These are phyloP conservation scores for Eunapius fragilis DNA, from an alignment of 37 sponge, comb jelly and placozoan genomes.

Conservation along the genomic window DNA sequence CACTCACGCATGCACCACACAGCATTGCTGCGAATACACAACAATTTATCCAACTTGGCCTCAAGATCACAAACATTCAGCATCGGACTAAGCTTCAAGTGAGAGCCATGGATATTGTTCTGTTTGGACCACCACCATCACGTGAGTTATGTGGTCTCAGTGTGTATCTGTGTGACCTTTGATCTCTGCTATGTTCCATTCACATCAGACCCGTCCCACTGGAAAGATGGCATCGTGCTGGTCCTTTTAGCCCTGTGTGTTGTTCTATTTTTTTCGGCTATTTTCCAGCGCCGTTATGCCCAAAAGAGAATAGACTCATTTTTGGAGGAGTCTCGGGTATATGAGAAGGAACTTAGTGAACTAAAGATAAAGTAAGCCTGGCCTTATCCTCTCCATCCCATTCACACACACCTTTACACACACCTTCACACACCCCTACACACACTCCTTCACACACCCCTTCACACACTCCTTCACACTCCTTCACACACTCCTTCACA, in stretches of 20 bases:
- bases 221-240: constrained; percentile 60
- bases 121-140: constrained; percentile 79
- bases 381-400: not conserved
- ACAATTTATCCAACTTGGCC: constrained; percentile 50
- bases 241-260: constrained; percentile 36
- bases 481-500: no score
- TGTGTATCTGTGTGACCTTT: no score
- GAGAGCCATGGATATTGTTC: constrained; percentile 88
- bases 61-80: constrained; percentile 65
- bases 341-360: constrained; percentile 47
- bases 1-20: not conserved
- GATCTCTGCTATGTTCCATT: not conserved
- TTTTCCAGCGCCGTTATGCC: constrained; percentile 35
- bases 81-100: constrained; percentile 89
- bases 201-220: not conserved
- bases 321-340: constrained; percentile 32
- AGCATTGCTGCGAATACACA: constrained; percentile 64
- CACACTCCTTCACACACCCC: no score
- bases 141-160: not conserved
- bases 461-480: no score
- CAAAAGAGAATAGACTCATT: constrained; percentile 46
- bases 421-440: no score
- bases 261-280: constrained; percentile 17
- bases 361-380: constrained; percentile 36
- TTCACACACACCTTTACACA: no score